Evolutionary conservation across 2,888 invertebrate genomes (phyloP), one percentile per base, ranked within the genome.

Genomic region (Drosophila melanosoma): DNA sequence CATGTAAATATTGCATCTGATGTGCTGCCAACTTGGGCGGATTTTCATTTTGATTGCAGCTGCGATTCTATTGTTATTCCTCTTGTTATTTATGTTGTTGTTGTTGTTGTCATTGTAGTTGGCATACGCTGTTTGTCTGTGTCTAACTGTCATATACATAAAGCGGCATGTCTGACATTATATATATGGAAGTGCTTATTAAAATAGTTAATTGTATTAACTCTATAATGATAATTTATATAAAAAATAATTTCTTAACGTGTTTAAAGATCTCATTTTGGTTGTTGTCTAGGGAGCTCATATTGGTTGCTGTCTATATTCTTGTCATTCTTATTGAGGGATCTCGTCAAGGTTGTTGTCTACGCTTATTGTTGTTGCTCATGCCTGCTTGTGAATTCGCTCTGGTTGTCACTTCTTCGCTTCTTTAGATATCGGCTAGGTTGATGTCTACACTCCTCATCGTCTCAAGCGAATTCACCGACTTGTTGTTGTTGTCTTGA

Each of bases 1-100:
- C 79, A 84, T 87, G 89, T 83, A 83, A 83, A 88, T 83, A 86
- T 83, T 84, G 82, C 89, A 89, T 78, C 79, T 69, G 67, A 79
- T 80, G 81, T 69, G 23, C 59, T 73, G 83, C 78, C 78, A 76
- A 82, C 75, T 74, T 87, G 82, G 79, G 71, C 76, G 84, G 89
- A 87, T 89, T 82, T 84, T 84, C 82, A 84, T 76, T 89, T 89
- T 84, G 89, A 89, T 87, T 84, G 82, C 84, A 86, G 68, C 56
- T 79, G 62, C 42, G 49, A 23, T 45, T 45, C 42, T 45, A 57
- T 61, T 53, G 62, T 62, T 74, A 59, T 73, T 68, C 78, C 49
- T 48, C 52, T 26, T 56, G 35, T 33, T 45, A 3, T 42, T 63
- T 17, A 15, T 40, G 59, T 57, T 65, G 54, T 54, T 69, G 61